Base-by-base conservation (phyloP, 2,888 invertebrate species). In the Caenorhabditis auriculariae region DNA sequence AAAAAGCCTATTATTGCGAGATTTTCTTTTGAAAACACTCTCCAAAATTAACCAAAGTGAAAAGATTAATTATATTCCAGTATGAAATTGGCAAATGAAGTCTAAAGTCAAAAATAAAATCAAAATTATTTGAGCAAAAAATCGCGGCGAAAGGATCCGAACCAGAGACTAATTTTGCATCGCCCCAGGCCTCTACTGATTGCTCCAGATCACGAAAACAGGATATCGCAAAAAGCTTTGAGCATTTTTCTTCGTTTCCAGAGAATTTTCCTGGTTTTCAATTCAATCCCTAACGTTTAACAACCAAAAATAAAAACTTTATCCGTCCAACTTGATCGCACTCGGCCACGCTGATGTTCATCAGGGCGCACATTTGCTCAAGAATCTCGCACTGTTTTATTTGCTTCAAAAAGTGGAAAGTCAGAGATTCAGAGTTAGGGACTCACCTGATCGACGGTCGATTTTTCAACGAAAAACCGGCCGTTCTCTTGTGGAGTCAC, bases 401-500 rank as follows among this genome's bases (percentile, higher is more conserved):
- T 37, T 54, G 38, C 54, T 64, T 54, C 9, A 59, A 59, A 27
- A 19, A 5, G 35, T 4, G 28, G 4, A 39, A 49, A 3, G 21
- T 23, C 15, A 4, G 35, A 12, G 26, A 15, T 9, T 15, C 7
- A 38, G 24, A 23, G 17, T 3, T 3, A n/a, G 17, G 32, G 21
- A 21, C 35, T 5, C 12, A 60, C 60, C 56, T 74, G 66, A 21
- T 60, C 57, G 0, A 42, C 38, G 6, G 58, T 65, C 21, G 74
- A 74, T 26, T 62, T 54, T 23, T 75, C 75, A 23, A 68, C 70
- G 5, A 62, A 48, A 47, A 61, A 75, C 28, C 66, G 57, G 4
- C 58, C 58, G 1, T 63, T 63, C 5, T 61, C 54, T 12, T 49
- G 41, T 23, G 72, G 72, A 27, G 75, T 73, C 12, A 60, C 52